Conservation (phyloP, 1,140 invertebrate species). For the Centruroides sculpturatus region DNA sequence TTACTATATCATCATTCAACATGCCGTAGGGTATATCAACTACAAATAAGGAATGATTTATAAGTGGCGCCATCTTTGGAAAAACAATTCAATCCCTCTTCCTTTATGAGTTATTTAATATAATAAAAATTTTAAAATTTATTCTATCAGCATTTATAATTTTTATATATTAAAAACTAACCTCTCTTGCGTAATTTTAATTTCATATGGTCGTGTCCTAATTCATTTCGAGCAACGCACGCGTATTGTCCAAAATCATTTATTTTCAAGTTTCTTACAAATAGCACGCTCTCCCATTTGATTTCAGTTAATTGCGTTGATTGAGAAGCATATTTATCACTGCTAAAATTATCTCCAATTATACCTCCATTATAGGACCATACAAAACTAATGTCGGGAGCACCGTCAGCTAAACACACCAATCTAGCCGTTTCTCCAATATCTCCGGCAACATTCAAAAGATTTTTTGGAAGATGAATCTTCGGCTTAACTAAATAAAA, state of each 20-base stretch:
- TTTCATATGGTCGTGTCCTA: slow-evolving; percentile 57
- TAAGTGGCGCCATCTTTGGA: too few species aligned
- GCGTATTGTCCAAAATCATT: slow-evolving; percentile 80
- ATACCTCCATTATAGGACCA: slow-evolving; percentile 52
- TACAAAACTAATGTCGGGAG: slow-evolving; percentile 62
- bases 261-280: slow-evolving; percentile 61
- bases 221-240: slow-evolving; percentile 69
- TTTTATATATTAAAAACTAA: slow-evolving; percentile 18
- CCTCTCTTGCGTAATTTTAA: slow-evolving; percentile 69
- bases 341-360: slow-evolving; percentile 26
- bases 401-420: slow-evolving; percentile 62
- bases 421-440: slow-evolving; percentile 63
- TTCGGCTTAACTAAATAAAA: slow-evolving; percentile 56
- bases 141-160: too few species aligned
- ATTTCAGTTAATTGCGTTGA: slow-evolving; percentile 35
- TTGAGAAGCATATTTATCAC: slow-evolving; percentile 50
- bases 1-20: too few species aligned
- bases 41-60: too few species aligned
- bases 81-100: too few species aligned
- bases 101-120: too few species aligned
- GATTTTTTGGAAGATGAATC: slow-evolving; percentile 65
- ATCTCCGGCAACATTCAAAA: slow-evolving; percentile 72
- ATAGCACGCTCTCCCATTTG: slow-evolving; percentile 58
- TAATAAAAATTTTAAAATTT: too few species aligned
- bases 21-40: too few species aligned